phyloP scores from a whole-genome alignment of 2,113 vertebrate species.

The Aegypius monachus region DNA sequence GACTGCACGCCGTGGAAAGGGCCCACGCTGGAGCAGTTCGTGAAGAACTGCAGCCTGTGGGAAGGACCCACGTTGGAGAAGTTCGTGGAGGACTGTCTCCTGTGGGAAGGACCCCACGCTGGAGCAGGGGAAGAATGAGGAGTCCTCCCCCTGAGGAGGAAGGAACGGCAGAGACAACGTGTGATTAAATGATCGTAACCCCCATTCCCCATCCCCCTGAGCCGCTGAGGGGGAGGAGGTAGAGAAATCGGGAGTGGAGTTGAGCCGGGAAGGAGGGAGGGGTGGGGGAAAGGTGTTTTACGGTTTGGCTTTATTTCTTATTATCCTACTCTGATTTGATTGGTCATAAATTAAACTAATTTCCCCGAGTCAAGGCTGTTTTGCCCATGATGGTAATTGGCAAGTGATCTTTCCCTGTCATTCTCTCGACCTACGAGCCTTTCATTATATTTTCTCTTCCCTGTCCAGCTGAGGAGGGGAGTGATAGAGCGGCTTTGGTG shows the following conservation, averaged over 20 bases:
- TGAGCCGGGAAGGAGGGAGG: neutral
- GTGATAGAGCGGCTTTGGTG: rapidly evolving
- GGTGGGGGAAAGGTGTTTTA: neutral
- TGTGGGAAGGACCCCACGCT: no score
- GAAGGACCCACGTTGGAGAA: no score
- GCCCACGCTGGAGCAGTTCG: no score
- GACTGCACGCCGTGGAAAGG: no score
- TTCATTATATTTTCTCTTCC: neutral
- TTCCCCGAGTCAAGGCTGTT: neutral
- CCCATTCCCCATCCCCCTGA: neutral
- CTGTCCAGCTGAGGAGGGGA: neutral
- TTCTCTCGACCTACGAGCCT: neutral
- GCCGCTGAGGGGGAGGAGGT: rapidly evolving
- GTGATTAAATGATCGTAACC: neutral
- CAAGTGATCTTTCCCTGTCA: rapidly evolving
- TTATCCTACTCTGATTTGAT: neutral
- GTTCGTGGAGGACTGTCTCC: no score
- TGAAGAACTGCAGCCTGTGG: no score
- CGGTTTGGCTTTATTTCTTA: neutral
- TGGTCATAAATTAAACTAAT: neutral
- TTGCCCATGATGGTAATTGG: neutral
- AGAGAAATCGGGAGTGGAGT: neutral
- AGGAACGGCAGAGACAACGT: neutral
- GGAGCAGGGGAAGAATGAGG: no score
- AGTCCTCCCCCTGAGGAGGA: no score